Evolutionary conservation across 2,888 invertebrate genomes (phyloP), one percentile per base, ranked within the genome.

Genomic region (Ischnura elegans): DNA sequence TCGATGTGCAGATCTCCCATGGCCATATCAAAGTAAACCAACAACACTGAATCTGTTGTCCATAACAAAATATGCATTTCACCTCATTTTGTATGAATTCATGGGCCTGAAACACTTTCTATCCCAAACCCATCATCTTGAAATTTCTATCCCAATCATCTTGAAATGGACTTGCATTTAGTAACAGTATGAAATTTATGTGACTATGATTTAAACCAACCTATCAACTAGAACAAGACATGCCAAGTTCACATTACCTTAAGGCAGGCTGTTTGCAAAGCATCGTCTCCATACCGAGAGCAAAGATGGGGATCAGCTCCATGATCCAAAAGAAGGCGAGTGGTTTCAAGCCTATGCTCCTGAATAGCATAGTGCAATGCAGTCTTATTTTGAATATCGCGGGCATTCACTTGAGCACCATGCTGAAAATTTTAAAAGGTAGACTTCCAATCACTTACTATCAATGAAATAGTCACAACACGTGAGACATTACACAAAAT

Each of bases 321-420:
- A 96, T 97, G 97, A 94, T 97, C 97, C 94, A 99, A 96, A 94
- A 99, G 96, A 94, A 99, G 96, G 95, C 98, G 97, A 87, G 98
- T 98, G 5, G 98, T 98, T 96, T 98, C 98, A 95, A 98, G 96
- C 95, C 98, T 95, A 95, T 98, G 98, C 96, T 98, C 98, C 95
- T 98, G 98, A 95, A 99, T 98, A n/a, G 99, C 98, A 96, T 99
- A 99, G 96, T 99, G 99, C 95, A 99, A 97, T 94, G 99, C 99
- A 94, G 99, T 98, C 96, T 99, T 99, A 95, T 97, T 97, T 96
- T 99, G 98, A 95, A 98, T 98, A 96, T 99, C 99, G 94, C 97
- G 97, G 76, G 98, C 98, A 96, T 99, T 98, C 8, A 98, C 98
- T 95, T 97, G 97, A 4, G 98, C 99, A 90, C 98, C 98, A 95